Percentiles rank a stretch among this genome's conserved stretches.
These are phyloP conservation scores for Heteromormyrus szaboi DNA, from an alignment of 2,797 vertebrate genomes.

Conservation along the genomic window DNA sequence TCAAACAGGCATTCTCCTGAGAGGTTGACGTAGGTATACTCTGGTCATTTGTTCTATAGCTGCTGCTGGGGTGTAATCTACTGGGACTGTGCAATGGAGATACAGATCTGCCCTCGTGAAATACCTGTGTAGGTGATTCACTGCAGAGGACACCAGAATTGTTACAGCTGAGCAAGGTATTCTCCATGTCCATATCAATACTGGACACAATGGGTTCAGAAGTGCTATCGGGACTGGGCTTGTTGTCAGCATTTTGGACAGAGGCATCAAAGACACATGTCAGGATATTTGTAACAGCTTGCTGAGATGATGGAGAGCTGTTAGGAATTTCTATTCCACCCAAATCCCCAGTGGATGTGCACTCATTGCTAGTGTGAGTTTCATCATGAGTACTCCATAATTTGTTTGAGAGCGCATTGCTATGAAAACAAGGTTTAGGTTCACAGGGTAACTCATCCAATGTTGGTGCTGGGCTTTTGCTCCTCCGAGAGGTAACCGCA, in stretches of 20 bases:
- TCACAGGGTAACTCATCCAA: conserved; percentile 49
- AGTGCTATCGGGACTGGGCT: neutral
- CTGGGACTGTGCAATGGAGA: neutral
- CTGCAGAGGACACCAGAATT: neutral
- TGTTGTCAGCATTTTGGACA: neutral
- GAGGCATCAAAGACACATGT: neutral
- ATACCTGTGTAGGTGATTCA: neutral
- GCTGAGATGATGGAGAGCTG: neutral
- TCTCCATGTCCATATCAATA: neutral
- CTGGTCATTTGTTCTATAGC: neutral
- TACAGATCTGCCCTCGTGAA: neutral
- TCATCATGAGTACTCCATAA: neutral
- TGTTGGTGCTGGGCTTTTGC: conserved; percentile 53
- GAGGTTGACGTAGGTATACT: neutral
- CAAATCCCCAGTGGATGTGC: neutral
- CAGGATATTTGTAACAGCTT: neutral
- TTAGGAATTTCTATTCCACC: neutral
- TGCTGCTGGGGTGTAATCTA: neutral
- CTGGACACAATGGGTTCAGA: neutral
- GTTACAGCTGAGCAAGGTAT: neutral
- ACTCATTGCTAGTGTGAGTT: neutral
- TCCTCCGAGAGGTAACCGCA: neutral
- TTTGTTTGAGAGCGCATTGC: neutral
- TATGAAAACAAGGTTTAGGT: neutral
- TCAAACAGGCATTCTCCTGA: conserved; percentile 18